Base-by-base conservation (phyloP, 2,797 vertebrate species). In the Enteromius thamalakanensis region DNA sequence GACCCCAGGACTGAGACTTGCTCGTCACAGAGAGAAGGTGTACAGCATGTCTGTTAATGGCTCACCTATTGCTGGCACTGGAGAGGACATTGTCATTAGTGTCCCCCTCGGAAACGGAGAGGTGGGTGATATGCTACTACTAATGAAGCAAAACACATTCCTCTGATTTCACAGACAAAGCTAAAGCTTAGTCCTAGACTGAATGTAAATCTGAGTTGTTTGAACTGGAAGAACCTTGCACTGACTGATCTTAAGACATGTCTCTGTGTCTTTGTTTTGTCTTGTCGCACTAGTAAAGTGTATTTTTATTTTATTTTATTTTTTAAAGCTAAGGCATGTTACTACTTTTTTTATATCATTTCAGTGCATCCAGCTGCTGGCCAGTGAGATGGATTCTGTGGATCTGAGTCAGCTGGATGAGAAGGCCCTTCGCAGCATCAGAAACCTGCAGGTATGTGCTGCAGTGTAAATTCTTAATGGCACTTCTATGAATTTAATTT, bases 31-130 rank as follows among this genome's bases (percentile, higher is more conserved):
- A 84, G 95, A 96, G 90, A 92, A 92, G 79, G 92, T 95, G 55
- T 95, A 93, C 75, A 96, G 95, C 90, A 94, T 95, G 77, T 95
- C 94, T 0, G 94, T 94, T 82, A 95, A 96, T 2, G 95, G 95
- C 49, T 95, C 94, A 11, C 95, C 95, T 58, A 93, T 95, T 6
- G 79, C 89, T 0, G 91, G 87, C 6, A 90, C 87, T 67, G 88
- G 62, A 0, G 79, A 93, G 4, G 94, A 94, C 70, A 87, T 96
- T 0, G 82, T 95, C 86, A 93, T 96, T 83, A 95, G 93, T 23
- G 90, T 96, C 10, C 94, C 94, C 2, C 0, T 93, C 8, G 94
- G 93, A n/a, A 95, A 94, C 15, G 95, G 95, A 88, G 94, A 95
- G 94, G 95, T 94, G 82, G 83, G 93, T 9, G 5, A 8, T 21